phyloP scores from a whole-genome alignment of 2,113 vertebrate species.

The Rhombomys opimus region DNA sequence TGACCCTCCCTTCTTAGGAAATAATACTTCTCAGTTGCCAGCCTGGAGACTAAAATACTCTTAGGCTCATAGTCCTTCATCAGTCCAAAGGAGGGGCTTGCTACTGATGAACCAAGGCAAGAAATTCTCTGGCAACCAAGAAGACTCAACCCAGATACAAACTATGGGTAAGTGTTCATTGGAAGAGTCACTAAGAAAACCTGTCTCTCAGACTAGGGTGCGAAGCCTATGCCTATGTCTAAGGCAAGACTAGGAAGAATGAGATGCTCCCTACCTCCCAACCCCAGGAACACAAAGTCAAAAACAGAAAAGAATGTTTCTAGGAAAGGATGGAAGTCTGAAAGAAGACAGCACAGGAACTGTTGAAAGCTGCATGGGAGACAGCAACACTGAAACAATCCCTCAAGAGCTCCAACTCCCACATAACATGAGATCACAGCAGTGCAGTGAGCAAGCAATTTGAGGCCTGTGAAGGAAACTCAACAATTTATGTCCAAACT shows the following conservation, averaged over 20 bases:
- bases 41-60: background rate
- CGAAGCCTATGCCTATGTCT: background rate
- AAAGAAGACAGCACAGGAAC: background rate
- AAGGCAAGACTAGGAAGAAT: background rate
- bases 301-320: background rate
- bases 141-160: background rate
- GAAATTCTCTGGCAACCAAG: slow-evolving; percentile 18
- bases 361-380: background rate
- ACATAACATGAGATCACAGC: background rate
- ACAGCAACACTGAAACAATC: background rate
- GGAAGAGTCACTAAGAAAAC: background rate
- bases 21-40: background rate
- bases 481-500: background rate
- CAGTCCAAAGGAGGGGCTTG: background rate
- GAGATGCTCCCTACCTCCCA: background rate
- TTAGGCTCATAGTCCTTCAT: background rate
- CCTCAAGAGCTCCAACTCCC: background rate
- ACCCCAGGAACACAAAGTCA: background rate
- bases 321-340: background rate
- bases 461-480: background rate
- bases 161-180: background rate
- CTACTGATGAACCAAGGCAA: background rate
- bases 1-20: background rate
- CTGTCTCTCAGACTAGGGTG: background rate
- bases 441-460: background rate